Conservation (phyloP, 92 coral and sea anemone genomes). For the Nematostella vectensis region DNA sequence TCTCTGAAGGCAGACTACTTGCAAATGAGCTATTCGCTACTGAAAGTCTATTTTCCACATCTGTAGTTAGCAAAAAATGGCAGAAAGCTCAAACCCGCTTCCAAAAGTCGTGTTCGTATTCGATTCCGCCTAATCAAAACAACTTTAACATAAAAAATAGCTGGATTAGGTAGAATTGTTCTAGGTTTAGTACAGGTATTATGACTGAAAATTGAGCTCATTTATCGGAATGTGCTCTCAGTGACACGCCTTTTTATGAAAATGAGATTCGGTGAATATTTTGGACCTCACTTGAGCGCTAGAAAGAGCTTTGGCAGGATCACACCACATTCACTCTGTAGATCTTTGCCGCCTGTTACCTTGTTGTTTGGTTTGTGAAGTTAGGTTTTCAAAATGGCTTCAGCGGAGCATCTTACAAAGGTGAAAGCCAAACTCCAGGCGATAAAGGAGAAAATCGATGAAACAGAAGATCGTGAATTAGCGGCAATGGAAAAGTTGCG, state of each 20-base stretch:
- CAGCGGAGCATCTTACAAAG: conserved; percentile 33
- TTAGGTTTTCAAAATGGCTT: conserved; percentile 4
- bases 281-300: conserved; percentile 6
- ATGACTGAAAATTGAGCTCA: conserved; percentile 5
- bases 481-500: conserved; percentile 53
- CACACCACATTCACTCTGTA: too few relatives aligned
- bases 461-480: conserved; percentile 63
- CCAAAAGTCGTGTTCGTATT: not conserved
- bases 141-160: not conserved
- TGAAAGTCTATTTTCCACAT: conserved; percentile 1
- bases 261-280: not conserved
- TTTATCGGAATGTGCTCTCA: not conserved
- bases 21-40: too few relatives aligned
- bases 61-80: conserved; percentile 8
- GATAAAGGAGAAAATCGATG: conserved; percentile 69
- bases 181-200: conserved; percentile 8
- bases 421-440: conserved; percentile 63
- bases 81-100: not conserved
- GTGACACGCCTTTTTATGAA: conserved; percentile 9
- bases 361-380: too few relatives aligned
- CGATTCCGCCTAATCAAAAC: not conserved
- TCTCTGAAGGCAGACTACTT: too few relatives aligned
- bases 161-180: not conserved
- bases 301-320: not conserved
- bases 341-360: too few relatives aligned